Conservation (phyloP, 2,113 vertebrate species). For the Brienomyrus longianalis region DNA sequence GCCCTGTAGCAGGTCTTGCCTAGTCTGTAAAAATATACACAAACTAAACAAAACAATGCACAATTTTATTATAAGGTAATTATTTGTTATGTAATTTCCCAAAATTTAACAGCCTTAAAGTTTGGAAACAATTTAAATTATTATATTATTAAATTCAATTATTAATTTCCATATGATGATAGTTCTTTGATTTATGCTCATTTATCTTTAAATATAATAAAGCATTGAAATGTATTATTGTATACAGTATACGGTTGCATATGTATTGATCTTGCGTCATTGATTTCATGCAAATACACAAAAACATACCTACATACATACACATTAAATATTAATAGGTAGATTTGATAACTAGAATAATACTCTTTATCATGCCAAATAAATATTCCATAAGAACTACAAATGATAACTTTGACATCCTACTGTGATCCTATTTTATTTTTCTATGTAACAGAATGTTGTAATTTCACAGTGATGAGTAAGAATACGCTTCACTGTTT, state of each 20-base stretch:
- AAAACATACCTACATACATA: neutral
- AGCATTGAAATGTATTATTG: neutral
- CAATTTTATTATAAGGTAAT: neutral
- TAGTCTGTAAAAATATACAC: neutral
- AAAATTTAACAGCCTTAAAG: neutral
- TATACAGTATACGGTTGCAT: neutral
- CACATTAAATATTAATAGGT: neutral
- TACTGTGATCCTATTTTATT: neutral
- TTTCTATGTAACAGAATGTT: neutral
- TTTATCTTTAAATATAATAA: neutral
- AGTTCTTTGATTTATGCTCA: neutral
- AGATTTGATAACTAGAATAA: neutral
- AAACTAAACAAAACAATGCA: neutral
- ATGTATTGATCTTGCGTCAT: neutral
- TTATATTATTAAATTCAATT: neutral
- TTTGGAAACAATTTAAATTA: neutral
- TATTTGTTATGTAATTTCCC: neutral
- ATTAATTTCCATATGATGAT: neutral
- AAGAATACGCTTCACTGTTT: slow-evolving; percentile 31
- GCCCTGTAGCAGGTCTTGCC: neutral
- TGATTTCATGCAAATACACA: neutral
- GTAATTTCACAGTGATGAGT: slow-evolving; percentile 18
- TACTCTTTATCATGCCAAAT: neutral
- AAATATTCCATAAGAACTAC: neutral
- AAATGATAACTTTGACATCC: neutral